Evolutionary conservation across 2,797 vertebrate genomes (phyloP).

Genomic region (Lagodon rhomboides): DNA sequence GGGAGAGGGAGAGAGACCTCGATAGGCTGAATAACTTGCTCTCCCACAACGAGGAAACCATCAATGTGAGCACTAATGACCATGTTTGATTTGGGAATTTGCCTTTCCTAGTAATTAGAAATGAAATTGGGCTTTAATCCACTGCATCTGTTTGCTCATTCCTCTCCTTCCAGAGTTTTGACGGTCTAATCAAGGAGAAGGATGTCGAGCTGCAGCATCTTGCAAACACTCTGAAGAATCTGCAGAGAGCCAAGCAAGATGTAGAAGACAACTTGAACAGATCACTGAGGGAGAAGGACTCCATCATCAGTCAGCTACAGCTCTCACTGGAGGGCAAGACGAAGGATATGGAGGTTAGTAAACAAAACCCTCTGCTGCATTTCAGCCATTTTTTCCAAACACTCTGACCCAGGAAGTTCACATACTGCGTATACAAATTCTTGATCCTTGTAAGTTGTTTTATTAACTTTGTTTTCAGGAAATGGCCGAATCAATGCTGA

Average conservation of each 20-base stretch:
- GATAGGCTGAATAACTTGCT: constrained; percentile 86
- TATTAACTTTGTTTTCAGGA: constrained; percentile 70
- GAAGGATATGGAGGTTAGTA: constrained; percentile 89
- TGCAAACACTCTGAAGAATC: constrained; percentile 86
- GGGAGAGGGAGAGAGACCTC: constrained; percentile 87
- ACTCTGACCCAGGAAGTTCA: neutral
- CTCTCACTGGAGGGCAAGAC: constrained; percentile 85
- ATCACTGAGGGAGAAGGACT: constrained; percentile 87
- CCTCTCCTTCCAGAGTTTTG: constrained; percentile 84
- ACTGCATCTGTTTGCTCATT: neutral
- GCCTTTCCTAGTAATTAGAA: neutral
- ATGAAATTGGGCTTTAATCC: neutral
- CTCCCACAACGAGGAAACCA: constrained; percentile 81
- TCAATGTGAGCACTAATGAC: constrained; percentile 73
- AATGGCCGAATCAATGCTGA: constrained; percentile 79
- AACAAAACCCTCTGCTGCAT: neutral
- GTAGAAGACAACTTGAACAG: constrained; percentile 88
- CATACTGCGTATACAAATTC: neutral
- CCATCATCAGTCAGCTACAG: constrained; percentile 88
- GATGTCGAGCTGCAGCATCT: constrained; percentile 90
- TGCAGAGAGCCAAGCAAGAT: constrained; percentile 88
- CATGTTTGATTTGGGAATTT: neutral
- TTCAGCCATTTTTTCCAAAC: neutral
- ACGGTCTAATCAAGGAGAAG: constrained; percentile 88
- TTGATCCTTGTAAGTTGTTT: neutral